Conservation (phyloP, 2,797 vertebrate species). For the Pseudocheirus occidentalis region DNA sequence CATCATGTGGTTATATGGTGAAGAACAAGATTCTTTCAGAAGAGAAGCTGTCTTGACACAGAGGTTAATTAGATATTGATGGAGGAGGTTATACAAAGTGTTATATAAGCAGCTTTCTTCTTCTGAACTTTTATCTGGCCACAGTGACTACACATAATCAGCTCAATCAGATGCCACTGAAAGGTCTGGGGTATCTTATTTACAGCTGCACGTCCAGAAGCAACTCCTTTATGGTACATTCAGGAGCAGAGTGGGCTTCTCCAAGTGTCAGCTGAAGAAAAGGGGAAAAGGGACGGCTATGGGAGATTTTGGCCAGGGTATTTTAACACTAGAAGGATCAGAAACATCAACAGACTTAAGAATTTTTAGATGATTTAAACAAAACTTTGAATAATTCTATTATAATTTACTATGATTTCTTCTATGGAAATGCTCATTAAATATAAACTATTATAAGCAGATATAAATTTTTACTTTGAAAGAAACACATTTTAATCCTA, state of each 20-base stretch:
- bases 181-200: neutral
- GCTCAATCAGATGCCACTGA: neutral
- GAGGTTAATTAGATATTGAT: neutral
- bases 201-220: neutral
- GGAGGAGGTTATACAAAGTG: neutral
- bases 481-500: neutral
- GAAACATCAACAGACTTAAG: neutral
- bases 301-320: neutral
- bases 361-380: no score
- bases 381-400: no score
- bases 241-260: neutral
- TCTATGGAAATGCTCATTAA: neutral
- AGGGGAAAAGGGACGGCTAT: neutral
- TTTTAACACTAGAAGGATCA: neutral
- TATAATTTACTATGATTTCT: neutral
- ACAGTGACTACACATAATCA: neutral
- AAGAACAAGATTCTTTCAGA: neutral
- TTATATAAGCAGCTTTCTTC: neutral
- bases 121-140: neutral
- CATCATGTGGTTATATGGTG: neutral
- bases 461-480: neutral
- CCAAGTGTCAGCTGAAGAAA: neutral
- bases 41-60: constrained; percentile 1
- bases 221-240: neutral
- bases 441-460: neutral